Base-by-base conservation (phyloP, 2,888 invertebrate species). In the Hemicrepidius hirtus region DNA sequence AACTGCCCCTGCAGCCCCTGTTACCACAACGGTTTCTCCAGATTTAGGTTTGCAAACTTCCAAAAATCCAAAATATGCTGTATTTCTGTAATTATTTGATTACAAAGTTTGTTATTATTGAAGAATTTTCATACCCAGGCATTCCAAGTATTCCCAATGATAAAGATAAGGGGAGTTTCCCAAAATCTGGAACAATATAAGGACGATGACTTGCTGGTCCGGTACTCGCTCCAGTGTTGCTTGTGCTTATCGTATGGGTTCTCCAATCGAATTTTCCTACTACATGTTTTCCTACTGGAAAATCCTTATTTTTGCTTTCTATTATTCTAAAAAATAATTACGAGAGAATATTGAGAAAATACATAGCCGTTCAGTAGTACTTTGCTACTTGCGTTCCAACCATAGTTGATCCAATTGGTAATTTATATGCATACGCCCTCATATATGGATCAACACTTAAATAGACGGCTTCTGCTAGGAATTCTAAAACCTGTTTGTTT, bases 1-100 rank as follows among this genome's bases (percentile, higher is more conserved):
- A 10, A 95, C 94, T 40, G 94, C 94, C 18, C 95, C 95, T 20
- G 93, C 94, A 12, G 94, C 95, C 3, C 92, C 92, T 24, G 91
- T 92, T 0, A 95, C 90, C 0, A 92, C 91, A 12, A 95, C 89
- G 0, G 92, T 92, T 85, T 95, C 94, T 9, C 93, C 94, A 4
- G 88, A 78, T 85, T 93, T 92, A 0, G 94, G 93, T 73, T 90
- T 84, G 76, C 93, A 94, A 70, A 94, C 86, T 77, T 94, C 92
- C 75, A 91, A 84, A 10, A 94, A 86, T 0, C 94, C 95, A 85
- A 94, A 94, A 81, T 93, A 92, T 0, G 94, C 93, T 1, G 94
- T 93, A 78, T 90, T 91, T 20, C 94, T 93, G 5, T 13, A n/a
- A 9, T 4, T 1, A 1, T 3, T 20, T 1, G 16, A 13, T 55